phyloP scores from a whole-genome alignment of 2,888 invertebrate genomes.

The Acrobasis repandana region DNA sequence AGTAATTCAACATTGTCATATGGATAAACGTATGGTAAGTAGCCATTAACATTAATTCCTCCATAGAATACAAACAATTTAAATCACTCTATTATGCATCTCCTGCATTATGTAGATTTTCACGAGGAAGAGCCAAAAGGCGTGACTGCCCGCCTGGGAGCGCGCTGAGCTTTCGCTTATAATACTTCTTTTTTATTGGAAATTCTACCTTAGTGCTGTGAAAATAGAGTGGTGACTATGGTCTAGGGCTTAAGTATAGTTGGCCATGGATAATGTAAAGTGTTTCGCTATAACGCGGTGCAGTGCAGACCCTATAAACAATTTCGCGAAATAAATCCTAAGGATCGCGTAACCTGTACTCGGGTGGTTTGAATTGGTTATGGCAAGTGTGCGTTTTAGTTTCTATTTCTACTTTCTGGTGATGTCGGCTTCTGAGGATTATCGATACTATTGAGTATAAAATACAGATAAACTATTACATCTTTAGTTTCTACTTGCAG shows the following conservation, averaged over 20 bases:
- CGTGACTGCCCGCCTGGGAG: conserved; percentile 68
- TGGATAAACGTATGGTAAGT: conserved; percentile 20
- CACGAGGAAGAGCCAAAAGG: conserved; percentile 57
- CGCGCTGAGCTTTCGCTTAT: conserved; percentile 40
- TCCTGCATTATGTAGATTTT: conserved; percentile 64
- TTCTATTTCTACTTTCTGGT: no score
- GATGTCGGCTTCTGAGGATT: no score
- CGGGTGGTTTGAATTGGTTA: conserved; percentile 39
- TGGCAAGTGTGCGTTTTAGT: neutral
- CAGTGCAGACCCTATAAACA: conserved; percentile 65
- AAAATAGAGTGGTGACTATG: conserved; percentile 2
- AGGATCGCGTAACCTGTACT: conserved; percentile 44
- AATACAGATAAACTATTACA: no score
- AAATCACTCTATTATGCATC: conserved; percentile 54
- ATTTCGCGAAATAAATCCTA: conserved; percentile 72
- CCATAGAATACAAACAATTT: conserved; percentile 35
- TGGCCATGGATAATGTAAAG: conserved; percentile 71
- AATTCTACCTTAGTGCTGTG: conserved; percentile 4
- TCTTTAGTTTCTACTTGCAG: no score
- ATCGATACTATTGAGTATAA: no score
- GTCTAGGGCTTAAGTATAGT: conserved; percentile 47
- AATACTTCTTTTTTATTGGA: conserved; percentile 1
- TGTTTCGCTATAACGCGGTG: conserved; percentile 56
- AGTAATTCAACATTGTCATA: conserved; percentile 3
- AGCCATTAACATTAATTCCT: conserved; percentile 23